Percentiles rank a stretch among this genome's conserved stretches.
Evolutionary conservation across 35 echinoderm and acorn worm species (phyloP).

Genomic region (Chiridota heheva): DNA sequence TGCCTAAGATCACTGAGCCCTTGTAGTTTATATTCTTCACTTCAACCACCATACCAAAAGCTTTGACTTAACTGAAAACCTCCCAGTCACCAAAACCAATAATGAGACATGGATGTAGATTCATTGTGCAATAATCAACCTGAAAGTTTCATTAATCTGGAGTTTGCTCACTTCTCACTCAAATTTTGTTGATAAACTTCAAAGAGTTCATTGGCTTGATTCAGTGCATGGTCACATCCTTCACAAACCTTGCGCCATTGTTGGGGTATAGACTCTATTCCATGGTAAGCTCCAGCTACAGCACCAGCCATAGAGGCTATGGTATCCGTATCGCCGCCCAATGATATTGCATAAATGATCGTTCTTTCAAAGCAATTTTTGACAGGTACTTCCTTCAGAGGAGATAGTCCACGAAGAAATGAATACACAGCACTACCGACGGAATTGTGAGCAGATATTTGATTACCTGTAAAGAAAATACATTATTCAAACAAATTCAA

Average conservation of each 20-base stretch:
- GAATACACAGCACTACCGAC: conserved; percentile 79
- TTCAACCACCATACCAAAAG: too few relatives aligned
- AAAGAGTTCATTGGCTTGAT: conserved; percentile 65
- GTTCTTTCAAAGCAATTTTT: conserved; percentile 72
- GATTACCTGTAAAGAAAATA: conserved; percentile 57
- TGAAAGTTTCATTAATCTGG: too few relatives aligned
- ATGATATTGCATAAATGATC: conserved; percentile 86
- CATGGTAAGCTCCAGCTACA: conserved; percentile 91
- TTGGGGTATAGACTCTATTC: conserved; percentile 64
- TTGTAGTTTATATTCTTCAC: too few relatives aligned
- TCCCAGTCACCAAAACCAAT: too few relatives aligned
- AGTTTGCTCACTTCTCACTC: not conserved
- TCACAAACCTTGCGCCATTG: conserved; percentile 75
- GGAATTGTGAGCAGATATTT: conserved; percentile 71
- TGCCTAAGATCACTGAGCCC: too few relatives aligned
- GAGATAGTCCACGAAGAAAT: conserved; percentile 63
- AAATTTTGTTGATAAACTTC: conserved; percentile 53
- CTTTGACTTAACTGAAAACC: too few relatives aligned
- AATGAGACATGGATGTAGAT: too few relatives aligned
- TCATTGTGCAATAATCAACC: too few relatives aligned
- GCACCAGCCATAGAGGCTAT: conserved; percentile 97
- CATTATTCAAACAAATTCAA: not conserved
- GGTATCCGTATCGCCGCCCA: conserved; percentile 93
- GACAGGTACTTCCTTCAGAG: conserved; percentile 28
- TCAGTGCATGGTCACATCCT: conserved; percentile 59